These are phyloP conservation scores for Vandiemenella viatica DNA, from an alignment of 2,888 invertebrate genomes.

Conservation along the genomic window DNA sequence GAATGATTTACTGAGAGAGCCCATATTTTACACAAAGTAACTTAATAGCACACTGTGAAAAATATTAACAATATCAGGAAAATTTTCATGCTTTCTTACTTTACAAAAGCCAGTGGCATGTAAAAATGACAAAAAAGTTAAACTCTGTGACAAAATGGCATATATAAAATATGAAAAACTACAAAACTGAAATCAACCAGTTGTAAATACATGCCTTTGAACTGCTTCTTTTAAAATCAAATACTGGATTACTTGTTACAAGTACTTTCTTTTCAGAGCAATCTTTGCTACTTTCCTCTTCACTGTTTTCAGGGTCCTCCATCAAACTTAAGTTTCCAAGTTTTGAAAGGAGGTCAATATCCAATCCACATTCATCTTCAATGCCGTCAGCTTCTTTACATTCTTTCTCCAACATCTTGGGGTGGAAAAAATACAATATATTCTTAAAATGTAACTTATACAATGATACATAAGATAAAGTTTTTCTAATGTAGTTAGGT, in stretches of 20 bases:
- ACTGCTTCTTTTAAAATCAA: constrained; percentile 40
- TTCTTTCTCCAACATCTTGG: constrained; percentile 33
- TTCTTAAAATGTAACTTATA: constrained; percentile 3
- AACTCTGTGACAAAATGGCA: too few relatives aligned
- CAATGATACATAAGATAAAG: too few relatives aligned
- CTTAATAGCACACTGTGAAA: too few relatives aligned
- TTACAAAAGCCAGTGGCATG: too few relatives aligned
- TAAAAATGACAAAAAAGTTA: too few relatives aligned
- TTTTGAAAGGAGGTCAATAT: constrained; percentile 45
- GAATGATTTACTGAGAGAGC: too few relatives aligned
- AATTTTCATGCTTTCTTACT: too few relatives aligned
- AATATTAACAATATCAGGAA: too few relatives aligned
- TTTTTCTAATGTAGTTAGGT: too few relatives aligned
- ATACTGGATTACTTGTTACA: constrained; percentile 55
- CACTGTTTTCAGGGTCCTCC: constrained; percentile 22
- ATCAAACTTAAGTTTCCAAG: constrained; percentile 40
- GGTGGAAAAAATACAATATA: not conserved
- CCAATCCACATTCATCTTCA: constrained; percentile 28
- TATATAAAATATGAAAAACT: too few relatives aligned
- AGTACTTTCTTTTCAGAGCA: constrained; percentile 39
- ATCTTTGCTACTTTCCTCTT: constrained; percentile 22
- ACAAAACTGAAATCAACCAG: too few relatives aligned
- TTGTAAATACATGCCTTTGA: constrained; percentile 50
- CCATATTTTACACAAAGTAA: too few relatives aligned
- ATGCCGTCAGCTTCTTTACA: constrained; percentile 28